A percentile compares a stretch with the other conserved stretches of the same genome.
phyloP scores from a whole-genome alignment of 2,113 vertebrate species.

The Sinocyclocheilus anophthalmus region DNA sequence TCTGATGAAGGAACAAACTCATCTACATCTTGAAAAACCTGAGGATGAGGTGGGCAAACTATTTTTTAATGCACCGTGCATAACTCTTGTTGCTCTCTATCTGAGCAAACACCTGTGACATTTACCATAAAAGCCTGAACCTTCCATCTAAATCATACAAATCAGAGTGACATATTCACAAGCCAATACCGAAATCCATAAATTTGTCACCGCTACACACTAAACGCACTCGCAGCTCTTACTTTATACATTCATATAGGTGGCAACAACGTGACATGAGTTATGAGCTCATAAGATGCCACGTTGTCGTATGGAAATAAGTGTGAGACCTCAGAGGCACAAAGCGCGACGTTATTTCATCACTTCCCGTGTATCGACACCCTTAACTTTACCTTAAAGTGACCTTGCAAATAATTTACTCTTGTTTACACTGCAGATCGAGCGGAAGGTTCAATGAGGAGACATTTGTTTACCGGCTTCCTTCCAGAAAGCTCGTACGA shows the following conservation, averaged over 20 bases:
- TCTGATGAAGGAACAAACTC: neutral
- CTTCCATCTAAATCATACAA: conserved; percentile 28
- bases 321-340: conserved; percentile 19
- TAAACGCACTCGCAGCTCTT: neutral
- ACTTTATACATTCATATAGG: neutral
- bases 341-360: neutral
- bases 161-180: conserved; percentile 18
- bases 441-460: conserved; percentile 54
- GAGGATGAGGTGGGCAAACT: neutral
- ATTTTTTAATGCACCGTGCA: neutral
- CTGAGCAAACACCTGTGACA: conserved; percentile 19
- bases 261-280: conserved; percentile 3
- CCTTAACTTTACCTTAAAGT: conserved; percentile 51
- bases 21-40: neutral
- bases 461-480: conserved; percentile 71
- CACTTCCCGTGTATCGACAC: conserved; percentile 25
- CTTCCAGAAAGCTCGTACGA: conserved; percentile 60
- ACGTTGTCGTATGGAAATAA: conserved; percentile 29
- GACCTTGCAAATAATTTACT: conserved; percentile 62
- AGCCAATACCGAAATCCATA: conserved; percentile 1
- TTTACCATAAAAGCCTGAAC: conserved; percentile 5
- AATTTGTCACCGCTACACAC: conserved; percentile 27
- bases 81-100: neutral
- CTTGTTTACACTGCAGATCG: conserved; percentile 58
- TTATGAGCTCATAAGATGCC: conserved; percentile 29